Evolutionary conservation across 2,113 vertebrate genomes (phyloP), one percentile per base, ranked within the genome.

Genomic region (Chionomys nivalis): DNA sequence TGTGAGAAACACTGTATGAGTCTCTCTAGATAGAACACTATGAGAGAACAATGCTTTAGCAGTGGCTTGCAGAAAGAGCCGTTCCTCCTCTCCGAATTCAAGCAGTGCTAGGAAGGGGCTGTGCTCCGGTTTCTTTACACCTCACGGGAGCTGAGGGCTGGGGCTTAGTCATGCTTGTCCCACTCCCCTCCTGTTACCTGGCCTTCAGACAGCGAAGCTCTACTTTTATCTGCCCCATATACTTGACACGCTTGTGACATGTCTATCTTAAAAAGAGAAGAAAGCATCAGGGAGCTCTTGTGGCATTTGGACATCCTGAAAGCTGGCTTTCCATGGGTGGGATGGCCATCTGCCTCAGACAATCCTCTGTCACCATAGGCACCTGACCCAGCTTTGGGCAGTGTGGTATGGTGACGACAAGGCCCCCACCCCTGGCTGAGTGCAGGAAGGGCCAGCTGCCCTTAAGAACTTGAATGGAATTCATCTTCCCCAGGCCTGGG

Each of bases 241-340:
- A 39, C 49, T 81, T 73, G 81, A 65, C 65, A 58, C 75, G 11
- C 47, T 81, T 33, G 16, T 42, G 63, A 66, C 31, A 28, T 52
- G 24, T 66, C 70, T 92, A 90, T 55, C 86, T 92, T 70, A 7
- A 78, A 68, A 92, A 93, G 68, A 61, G 39, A 87, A 92, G 44
- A 52, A 66, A 78, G 61, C 58, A 17, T 0, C 19, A 1, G 61
- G 47, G 28, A 42, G 24, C 47, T 31, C 1, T 42, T 91, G 36
- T 52, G 72, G 31, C 42, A n/a, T 36, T 68, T 44, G 44, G 65
- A 90, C n/a, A 73, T 28, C 47, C 44, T 58, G 47, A 90, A 79
- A 87, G 44, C 81, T 13, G 13, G 6, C 47, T 47, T 47, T 81
- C 44, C 31, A 10, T 33, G 4, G 52, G 39, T 44, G 39, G n/a